phyloP scores from a whole-genome alignment of 1,140 invertebrate genomes.

The Diuraphis noxia region DNA sequence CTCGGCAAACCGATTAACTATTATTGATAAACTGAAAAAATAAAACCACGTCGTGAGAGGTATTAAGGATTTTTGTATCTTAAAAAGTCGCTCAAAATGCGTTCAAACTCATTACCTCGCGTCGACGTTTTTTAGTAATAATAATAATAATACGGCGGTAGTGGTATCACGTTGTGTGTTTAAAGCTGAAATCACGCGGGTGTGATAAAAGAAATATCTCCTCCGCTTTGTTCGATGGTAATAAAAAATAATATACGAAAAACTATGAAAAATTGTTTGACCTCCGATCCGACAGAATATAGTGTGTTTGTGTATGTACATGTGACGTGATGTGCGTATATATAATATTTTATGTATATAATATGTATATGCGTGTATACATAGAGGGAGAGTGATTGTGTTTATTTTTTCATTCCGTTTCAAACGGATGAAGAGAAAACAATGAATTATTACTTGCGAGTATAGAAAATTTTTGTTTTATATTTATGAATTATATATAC shows the following conservation, averaged over 20 bases:
- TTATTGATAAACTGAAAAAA: neutral
- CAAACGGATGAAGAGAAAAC: neutral
- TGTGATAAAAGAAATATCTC: constrained; percentile 4
- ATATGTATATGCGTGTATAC: neutral
- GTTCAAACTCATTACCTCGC: neutral
- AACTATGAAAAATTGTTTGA: neutral
- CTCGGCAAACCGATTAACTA: neutral
- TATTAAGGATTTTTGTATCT: neutral
- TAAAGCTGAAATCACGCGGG: neutral
- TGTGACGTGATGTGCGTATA: neutral
- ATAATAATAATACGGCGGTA: neutral
- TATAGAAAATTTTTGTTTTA: neutral
- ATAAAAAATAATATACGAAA: neutral
- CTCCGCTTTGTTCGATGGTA: neutral
- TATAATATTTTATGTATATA: neutral
- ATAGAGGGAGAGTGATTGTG: neutral
- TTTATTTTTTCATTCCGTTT: neutral
- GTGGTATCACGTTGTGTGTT: neutral
- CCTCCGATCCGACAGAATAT: neutral
- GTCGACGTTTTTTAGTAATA: neutral
- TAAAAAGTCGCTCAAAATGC: neutral
- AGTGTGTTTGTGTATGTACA: neutral
- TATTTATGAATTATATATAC: neutral
- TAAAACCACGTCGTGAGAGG: too few species aligned
- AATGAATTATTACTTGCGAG: neutral